Percentiles rank a stretch among this genome's conserved stretches.
phyloP scores from a whole-genome alignment of 2,797 vertebrate genomes.

The Periparus ater region DNA sequence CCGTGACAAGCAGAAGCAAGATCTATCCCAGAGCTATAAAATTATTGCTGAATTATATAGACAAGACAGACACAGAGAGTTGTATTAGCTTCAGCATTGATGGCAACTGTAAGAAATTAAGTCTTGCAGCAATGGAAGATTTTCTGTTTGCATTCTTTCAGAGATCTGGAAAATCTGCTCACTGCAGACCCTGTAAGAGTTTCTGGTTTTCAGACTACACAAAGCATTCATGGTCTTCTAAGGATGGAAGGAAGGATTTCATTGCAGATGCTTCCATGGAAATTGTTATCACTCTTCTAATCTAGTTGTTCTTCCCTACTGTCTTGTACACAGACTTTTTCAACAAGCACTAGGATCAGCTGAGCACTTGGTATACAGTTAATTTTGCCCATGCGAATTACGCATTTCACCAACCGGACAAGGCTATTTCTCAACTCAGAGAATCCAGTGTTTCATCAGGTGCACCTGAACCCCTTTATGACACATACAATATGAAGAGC shows the following conservation, averaged over 20 bases:
- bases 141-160: not conserved
- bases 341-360: not conserved
- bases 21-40: not conserved
- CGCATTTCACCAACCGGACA: not conserved
- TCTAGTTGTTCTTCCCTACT: not conserved
- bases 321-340: not conserved
- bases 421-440: not conserved
- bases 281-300: not conserved
- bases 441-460: not conserved
- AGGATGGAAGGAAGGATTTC: not conserved
- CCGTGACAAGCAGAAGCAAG: constrained; percentile 18
- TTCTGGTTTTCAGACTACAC: not conserved
- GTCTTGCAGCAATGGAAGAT: not conserved
- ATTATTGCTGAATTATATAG: not conserved
- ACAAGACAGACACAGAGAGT: not conserved
- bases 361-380: not conserved
- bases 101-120: not conserved
- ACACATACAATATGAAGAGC: not conserved
- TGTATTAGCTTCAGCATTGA: not conserved
- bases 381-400: not conserved
- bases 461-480: not conserved
- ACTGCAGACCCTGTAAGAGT: not conserved
- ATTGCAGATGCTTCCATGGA: not conserved
- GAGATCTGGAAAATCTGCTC: not conserved
- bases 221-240: not conserved